Conservation (phyloP, 2,797 vertebrate genomes). For the Lophotriccus pileatus region DNA sequence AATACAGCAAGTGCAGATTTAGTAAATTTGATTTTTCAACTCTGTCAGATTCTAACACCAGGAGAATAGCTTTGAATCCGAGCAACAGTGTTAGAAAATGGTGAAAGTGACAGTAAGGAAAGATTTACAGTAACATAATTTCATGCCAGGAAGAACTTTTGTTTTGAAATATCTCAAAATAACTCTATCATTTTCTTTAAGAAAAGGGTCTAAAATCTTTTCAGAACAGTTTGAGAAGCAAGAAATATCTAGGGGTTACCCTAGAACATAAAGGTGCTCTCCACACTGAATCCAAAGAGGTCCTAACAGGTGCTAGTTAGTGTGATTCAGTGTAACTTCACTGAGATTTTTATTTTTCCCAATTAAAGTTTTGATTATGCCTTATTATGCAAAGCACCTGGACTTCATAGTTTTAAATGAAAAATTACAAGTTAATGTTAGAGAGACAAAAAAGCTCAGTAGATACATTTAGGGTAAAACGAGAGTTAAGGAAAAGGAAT, state of each 20-base stretch:
- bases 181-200: not conserved
- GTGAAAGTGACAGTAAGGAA: not conserved
- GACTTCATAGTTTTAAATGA: not conserved
- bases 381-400: not conserved
- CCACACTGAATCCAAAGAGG: not conserved
- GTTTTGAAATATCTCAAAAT: not conserved
- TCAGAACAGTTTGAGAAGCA: not conserved
- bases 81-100: not conserved
- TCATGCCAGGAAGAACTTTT: not conserved
- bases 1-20: not conserved
- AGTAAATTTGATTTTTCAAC: not conserved
- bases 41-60: not conserved
- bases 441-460: rapidly evolving
- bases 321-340: not conserved
- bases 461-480: not conserved
- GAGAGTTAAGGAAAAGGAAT: not conserved
- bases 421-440: not conserved
- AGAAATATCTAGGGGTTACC: not conserved
- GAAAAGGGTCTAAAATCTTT: not conserved
- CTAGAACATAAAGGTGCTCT: not conserved
- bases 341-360: not conserved
- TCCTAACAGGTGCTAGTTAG: not conserved
- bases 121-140: not conserved
- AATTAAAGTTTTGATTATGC: not conserved
- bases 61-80: not conserved